A percentile compares a stretch with the other conserved stretches of the same genome.
phyloP scores from a whole-genome alignment of 2,888 invertebrate genomes.

The Eucera pruinosa region DNA sequence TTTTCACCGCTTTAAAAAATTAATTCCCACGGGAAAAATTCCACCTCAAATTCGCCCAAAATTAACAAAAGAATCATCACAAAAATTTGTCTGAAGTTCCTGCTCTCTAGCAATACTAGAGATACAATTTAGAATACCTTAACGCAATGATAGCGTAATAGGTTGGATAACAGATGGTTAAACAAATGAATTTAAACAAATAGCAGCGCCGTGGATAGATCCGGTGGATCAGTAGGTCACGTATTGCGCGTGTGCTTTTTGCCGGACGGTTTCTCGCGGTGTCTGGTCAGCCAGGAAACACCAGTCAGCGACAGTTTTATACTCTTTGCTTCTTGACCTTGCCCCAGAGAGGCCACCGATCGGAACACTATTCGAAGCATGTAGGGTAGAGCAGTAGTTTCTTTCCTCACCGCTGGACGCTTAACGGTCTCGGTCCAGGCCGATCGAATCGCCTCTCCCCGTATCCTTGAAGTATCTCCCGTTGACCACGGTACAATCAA shows the following conservation, averaged over 20 bases:
- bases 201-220: too few species aligned
- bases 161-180: too few species aligned
- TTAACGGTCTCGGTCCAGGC: slow-evolving; percentile 66
- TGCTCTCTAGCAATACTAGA: too few species aligned
- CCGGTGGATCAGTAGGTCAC: too few species aligned
- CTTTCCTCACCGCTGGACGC: slow-evolving; percentile 58
- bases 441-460: slow-evolving; percentile 57
- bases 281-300: slow-evolving; percentile 47
- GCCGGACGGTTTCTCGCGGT: slow-evolving; percentile 39
- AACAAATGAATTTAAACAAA: too few species aligned
- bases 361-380: slow-evolving; percentile 65
- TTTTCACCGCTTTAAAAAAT: too few species aligned
- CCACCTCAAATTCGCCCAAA: too few species aligned
- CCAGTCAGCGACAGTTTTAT: slow-evolving; percentile 70
- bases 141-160: too few species aligned
- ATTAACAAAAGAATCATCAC: too few species aligned
- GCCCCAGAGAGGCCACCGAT: slow-evolving; percentile 72
- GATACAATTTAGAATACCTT: too few species aligned
- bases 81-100: too few species aligned
- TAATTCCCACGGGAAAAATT: too few species aligned
- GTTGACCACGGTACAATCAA: slow-evolving; percentile 43
- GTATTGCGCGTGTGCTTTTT: slow-evolving; percentile 49
- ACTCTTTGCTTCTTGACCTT: slow-evolving; percentile 74
- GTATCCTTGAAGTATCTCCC: slow-evolving; percentile 59
- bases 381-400: slow-evolving; percentile 64